phyloP scores from a whole-genome alignment of 2,797 vertebrate genomes.

The Cyprinodon diabolis region DNA sequence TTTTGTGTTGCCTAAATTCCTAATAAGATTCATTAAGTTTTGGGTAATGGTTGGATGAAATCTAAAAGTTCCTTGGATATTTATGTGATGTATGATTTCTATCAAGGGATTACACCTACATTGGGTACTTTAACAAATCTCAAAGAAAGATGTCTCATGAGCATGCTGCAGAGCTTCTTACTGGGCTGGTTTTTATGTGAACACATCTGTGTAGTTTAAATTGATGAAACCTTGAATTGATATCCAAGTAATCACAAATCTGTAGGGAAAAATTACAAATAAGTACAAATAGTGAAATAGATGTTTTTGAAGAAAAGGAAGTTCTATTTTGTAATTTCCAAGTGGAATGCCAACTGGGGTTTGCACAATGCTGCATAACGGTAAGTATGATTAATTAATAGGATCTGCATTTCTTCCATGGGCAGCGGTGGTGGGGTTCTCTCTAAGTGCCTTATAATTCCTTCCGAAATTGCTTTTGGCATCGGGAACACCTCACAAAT shows the following conservation, averaged over 20 bases:
- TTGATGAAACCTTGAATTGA: slow-evolving; percentile 62
- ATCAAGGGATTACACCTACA: not conserved
- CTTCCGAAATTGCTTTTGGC: slow-evolving; percentile 79
- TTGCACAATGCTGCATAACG: slow-evolving; percentile 68
- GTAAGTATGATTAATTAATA: slow-evolving; percentile 82
- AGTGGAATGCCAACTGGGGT: slow-evolving; percentile 77
- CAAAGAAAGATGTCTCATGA: slow-evolving; percentile 21
- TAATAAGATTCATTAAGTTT: not conserved
- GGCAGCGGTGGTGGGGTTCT: slow-evolving; percentile 74
- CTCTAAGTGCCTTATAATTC: slow-evolving; percentile 79
- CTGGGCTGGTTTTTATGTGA: slow-evolving; percentile 30
- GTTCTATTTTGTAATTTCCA: slow-evolving; percentile 71
- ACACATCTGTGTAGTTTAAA: slow-evolving; percentile 42
- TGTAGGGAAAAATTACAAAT: slow-evolving; percentile 69
- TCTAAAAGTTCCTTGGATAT: not conserved
- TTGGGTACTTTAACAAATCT: slow-evolving; percentile 12
- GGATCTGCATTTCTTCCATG: slow-evolving; percentile 77
- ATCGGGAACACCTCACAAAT: slow-evolving; percentile 76
- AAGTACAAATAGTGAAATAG: slow-evolving; percentile 61
- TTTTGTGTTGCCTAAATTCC: not conserved
- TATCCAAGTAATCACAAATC: slow-evolving; percentile 62
- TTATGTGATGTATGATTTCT: not conserved
- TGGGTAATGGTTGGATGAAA: not conserved
- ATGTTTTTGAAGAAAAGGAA: slow-evolving; percentile 62
- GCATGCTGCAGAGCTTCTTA: slow-evolving; percentile 29